Evolutionary conservation across 2,797 vertebrate species (phyloP), one percentile per base, ranked within the genome.

Genomic region (Sebastolobus altivelis): DNA sequence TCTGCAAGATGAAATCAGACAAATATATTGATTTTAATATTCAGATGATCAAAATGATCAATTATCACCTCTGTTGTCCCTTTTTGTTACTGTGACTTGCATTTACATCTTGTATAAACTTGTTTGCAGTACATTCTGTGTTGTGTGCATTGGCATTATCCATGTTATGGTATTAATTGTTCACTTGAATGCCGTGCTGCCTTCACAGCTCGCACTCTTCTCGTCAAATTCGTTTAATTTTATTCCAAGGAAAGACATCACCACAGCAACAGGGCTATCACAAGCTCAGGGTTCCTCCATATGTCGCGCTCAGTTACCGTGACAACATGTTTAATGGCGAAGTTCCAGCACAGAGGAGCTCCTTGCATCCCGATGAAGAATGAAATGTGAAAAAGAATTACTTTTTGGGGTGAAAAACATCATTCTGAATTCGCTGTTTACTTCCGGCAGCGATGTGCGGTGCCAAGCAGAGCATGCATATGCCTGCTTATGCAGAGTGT

Each of bases 281-380:
- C 35, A 74, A 73, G 77, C 80, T 67, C 43, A 77, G 74, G 75
- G 73, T 81, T 81, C 29, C 75, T 84, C 77, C 69, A 71, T 85
- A 88, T 86, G 67, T 77, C 65, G 3, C 38, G 7, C 63, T 83
- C 66, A 13, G 91, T 94, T 94, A 82, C 92, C 79, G 4, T 93
- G 92, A 86, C 87, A 92, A 94, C 90, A 60, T 27, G 37, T 70
- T 82, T 70, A 58, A 35, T 6, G 6, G 62, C 59, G 72, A 91
- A 77, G 84, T 84, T 91, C 84, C 87, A 65, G 25, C 80, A 82
- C 75, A 81, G 69, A 90, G 87, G 80, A 86, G 55, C 71, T 89
- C 77, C 79, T 75, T 72, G 54, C 55, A 35, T 58, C 5, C 27
- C 4, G 20, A 65, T 81, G 43, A 40, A 14, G 16, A 61, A 79